Evolutionary conservation across 1,140 invertebrate genomes (phyloP).

Genomic region (Papilio polytes): DNA sequence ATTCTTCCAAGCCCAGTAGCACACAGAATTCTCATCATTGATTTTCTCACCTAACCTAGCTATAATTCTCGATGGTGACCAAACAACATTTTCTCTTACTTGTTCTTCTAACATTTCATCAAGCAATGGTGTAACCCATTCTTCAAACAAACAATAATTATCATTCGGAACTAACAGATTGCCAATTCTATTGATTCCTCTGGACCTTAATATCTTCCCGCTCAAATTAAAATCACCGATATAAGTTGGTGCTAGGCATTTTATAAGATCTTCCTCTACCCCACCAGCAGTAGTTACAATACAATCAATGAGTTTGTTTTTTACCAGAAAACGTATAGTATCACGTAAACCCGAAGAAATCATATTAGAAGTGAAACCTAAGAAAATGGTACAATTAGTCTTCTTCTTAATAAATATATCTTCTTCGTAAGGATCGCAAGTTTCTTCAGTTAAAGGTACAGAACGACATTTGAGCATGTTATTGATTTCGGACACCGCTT

Average conservation of each 20-base stretch:
- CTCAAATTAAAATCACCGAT: conserved; percentile 95
- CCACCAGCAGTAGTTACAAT: conserved; percentile 99
- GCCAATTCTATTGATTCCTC: conserved; percentile 98
- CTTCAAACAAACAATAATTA: conserved; percentile 99
- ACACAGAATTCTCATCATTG: conserved; percentile 95
- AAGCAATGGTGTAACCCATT: conserved; percentile 98
- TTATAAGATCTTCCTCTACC: conserved; percentile 99
- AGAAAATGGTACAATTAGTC: conserved; percentile 96
- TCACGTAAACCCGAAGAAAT: conserved; percentile 97
- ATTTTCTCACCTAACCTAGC: conserved; percentile 95
- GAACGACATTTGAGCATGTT: conserved; percentile 93
- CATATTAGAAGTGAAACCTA: conserved; percentile 99
- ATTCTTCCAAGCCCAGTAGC: conserved; percentile 99
- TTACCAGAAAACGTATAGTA: conserved; percentile 94
- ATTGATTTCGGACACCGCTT: conserved; percentile 95
- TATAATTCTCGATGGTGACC: conserved; percentile 93
- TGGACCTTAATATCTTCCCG: conserved; percentile 90
- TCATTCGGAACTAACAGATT: conserved; percentile 99
- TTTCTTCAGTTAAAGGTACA: conserved; percentile 86
- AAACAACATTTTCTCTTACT: conserved; percentile 88
- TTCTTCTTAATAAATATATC: conserved; percentile 92
- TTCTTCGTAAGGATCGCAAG: conserved; percentile 87
- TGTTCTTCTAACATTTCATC: conserved; percentile 97
- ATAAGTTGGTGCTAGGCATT: conserved; percentile 97
- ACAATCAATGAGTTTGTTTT: conserved; percentile 95